These are phyloP conservation scores for Zoanthus solanderi DNA, from an alignment of 92 coral and sea anemone species.

Conservation along the genomic window DNA sequence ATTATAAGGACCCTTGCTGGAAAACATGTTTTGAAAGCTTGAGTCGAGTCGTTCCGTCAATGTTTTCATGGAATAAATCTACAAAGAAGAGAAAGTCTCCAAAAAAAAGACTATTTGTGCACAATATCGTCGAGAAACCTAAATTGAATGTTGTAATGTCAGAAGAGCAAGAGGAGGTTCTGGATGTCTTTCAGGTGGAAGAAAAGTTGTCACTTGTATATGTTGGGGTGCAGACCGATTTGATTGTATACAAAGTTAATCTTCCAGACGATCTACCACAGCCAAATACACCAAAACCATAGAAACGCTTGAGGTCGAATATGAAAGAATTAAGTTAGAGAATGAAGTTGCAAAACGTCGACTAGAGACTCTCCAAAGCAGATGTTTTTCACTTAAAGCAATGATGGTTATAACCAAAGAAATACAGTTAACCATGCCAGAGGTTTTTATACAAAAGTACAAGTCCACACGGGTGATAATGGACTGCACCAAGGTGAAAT, in stretches of 20 bases:
- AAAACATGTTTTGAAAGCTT: slow-evolving; percentile 19
- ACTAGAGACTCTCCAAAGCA: slow-evolving; percentile 30
- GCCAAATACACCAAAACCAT: slow-evolving; percentile 10
- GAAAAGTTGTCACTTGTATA: not conserved
- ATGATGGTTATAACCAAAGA: not conserved
- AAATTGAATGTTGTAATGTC: not conserved
- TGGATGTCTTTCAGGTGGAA: not conserved
- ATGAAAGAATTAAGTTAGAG: slow-evolving; percentile 13
- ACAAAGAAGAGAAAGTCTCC: slow-evolving; percentile 52
- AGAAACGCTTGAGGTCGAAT: slow-evolving; percentile 8
- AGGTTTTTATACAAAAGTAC: slow-evolving; percentile 56
- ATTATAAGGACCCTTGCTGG: slow-evolving; percentile 46
- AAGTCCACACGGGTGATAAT: slow-evolving; percentile 55
- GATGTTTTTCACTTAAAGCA: slow-evolving; percentile 26
- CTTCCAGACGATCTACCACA: slow-evolving; percentile 11
- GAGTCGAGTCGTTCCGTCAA: slow-evolving; percentile 51
- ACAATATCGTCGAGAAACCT: not conserved
- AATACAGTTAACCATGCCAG: slow-evolving; percentile 46
- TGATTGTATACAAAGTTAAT: slow-evolving; percentile 18
- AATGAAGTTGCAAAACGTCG: slow-evolving; percentile 10
- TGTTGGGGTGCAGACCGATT: slow-evolving; percentile 26
- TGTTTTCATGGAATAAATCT: slow-evolving; percentile 62
- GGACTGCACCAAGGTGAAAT: slow-evolving; percentile 64
- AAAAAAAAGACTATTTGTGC: slow-evolving; percentile 35
- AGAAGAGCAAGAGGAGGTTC: not conserved